Percentiles rank a stretch among this genome's conserved stretches.
Evolutionary conservation across 2,888 invertebrate species (phyloP).

Genomic region (Eubasilissa splendida): DNA sequence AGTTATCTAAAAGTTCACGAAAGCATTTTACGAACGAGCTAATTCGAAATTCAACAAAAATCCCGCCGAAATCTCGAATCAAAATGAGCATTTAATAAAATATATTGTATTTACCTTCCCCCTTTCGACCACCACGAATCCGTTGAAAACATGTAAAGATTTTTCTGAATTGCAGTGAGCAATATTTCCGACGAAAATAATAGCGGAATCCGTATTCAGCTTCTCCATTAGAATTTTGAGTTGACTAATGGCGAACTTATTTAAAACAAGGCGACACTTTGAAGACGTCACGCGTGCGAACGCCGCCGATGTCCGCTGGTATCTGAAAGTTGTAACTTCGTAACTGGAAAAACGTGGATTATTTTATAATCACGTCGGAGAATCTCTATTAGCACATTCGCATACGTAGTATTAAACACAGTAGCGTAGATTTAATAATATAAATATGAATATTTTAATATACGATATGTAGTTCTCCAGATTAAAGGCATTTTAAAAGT

Average conservation of each 20-base stretch:
- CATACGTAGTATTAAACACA: not conserved
- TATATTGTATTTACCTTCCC: conserved; percentile 71
- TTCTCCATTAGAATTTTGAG: conserved; percentile 31
- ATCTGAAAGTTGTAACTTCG: too few species aligned
- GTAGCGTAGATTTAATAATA: conserved; percentile 2
- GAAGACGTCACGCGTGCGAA: too few species aligned
- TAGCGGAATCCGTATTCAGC: conserved; percentile 32
- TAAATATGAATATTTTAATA: too few species aligned
- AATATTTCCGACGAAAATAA: conserved; percentile 64
- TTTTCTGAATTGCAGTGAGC: conserved; percentile 65
- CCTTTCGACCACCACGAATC: conserved; percentile 73
- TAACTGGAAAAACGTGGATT: too few species aligned
- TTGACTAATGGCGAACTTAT: not conserved
- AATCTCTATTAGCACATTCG: too few species aligned
- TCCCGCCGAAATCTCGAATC: conserved; percentile 9
- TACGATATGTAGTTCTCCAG: too few species aligned
- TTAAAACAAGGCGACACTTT: too few species aligned
- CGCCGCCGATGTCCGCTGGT: too few species aligned
- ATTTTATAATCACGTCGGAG: too few species aligned
- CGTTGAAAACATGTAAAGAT: conserved; percentile 67
- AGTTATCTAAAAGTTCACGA: conserved; percentile 63
- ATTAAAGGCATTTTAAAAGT: too few species aligned
- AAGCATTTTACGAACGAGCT: not conserved
- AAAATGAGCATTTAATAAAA: not conserved
- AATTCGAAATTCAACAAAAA: not conserved